Evolutionary conservation across 2,888 invertebrate genomes (phyloP), one percentile per base, ranked within the genome.

Genomic region (Archips crataeganus): DNA sequence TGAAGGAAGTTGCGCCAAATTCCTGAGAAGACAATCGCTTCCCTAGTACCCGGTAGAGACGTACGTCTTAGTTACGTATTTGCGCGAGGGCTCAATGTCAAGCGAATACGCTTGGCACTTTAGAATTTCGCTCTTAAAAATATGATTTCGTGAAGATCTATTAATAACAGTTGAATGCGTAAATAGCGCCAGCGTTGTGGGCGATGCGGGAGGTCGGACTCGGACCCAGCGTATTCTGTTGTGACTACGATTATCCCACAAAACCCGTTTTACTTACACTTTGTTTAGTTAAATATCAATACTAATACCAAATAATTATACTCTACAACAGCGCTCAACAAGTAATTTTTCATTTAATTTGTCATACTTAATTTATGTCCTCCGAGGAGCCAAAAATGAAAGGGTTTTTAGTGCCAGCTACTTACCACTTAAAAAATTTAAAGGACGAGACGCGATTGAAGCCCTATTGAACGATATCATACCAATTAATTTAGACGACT

Each of bases 91-190:
- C 68, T 62, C 69, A 72, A 71, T 72, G 69, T 72, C 75, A 72
- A 51, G 68, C 49, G 70, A 70, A 65, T 45, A 75, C 73, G 71
- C 75, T 79, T 76, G 79, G 82, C 79, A 79, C 77, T 80, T 78
- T 77, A 79, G 78, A 83, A 80, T 78, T 81, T 82, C 81, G 77
- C 74, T 77, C 79, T 80, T 83, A 87, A 87, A 88, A 88, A 88
- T 87, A 87, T 84, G 86, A 87, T 87, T 84, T 86, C 84, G 86
- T 83, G 79, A 83, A 79, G 81, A 84, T 85, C 87, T 87, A 89
- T 89, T 87, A 87, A 84, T 82, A 87, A 85, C 86, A 84, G 84
- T 79, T 79, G 81, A 82, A 82, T 81, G 84, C 87, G 85, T 83
- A 86, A 87, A 89, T 87, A 89, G 84, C 86, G 78, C 77, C 76